These are phyloP conservation scores for Stylophora pistillata DNA, from an alignment of 64 coral and sea anemone species.

Conservation along the genomic window DNA sequence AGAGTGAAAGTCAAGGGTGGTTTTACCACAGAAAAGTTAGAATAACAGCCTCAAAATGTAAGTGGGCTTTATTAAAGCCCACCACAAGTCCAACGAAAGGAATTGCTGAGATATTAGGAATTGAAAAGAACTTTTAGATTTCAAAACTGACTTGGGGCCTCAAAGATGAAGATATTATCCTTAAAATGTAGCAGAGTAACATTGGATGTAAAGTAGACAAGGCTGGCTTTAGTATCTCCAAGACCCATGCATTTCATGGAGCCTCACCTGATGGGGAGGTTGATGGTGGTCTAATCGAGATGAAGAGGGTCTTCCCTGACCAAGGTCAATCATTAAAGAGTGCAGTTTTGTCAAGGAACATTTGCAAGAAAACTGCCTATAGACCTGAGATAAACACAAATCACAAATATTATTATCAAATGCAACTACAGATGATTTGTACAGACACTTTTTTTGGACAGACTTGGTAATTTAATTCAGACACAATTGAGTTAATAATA, in stretches of 20 bases:
- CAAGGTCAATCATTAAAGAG: slow-evolving; percentile 15
- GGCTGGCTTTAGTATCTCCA: slow-evolving; percentile 71
- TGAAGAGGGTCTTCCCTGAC: slow-evolving; percentile 60
- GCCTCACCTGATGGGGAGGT: slow-evolving; percentile 77
- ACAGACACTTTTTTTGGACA: too few relatives aligned
- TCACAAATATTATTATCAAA: too few relatives aligned
- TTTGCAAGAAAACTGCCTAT: too few relatives aligned
- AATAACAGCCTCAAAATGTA: too few relatives aligned
- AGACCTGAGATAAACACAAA: slow-evolving; percentile 58
- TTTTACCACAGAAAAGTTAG: slow-evolving; percentile 17
- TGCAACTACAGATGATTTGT: too few relatives aligned
- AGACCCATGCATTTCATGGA: slow-evolving; percentile 59
- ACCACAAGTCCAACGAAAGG: too few relatives aligned
- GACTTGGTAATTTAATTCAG: too few relatives aligned
- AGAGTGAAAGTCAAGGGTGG: slow-evolving; percentile 66
- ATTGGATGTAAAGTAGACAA: slow-evolving; percentile 63
- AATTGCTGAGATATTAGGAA: slow-evolving; percentile 58
- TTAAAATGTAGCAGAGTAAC: slow-evolving; percentile 52
- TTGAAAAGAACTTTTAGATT: slow-evolving; percentile 57
- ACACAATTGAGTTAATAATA: slow-evolving; percentile 64
- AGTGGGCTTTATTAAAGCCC: too few relatives aligned
- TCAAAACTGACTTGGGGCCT: slow-evolving; percentile 64
- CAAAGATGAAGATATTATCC: slow-evolving; percentile 63
- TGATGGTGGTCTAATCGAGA: slow-evolving; percentile 69
- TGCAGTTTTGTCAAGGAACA: slow-evolving; percentile 54